phyloP scores from a whole-genome alignment of 2,888 invertebrate species.

The Pilophorus perplexus region DNA sequence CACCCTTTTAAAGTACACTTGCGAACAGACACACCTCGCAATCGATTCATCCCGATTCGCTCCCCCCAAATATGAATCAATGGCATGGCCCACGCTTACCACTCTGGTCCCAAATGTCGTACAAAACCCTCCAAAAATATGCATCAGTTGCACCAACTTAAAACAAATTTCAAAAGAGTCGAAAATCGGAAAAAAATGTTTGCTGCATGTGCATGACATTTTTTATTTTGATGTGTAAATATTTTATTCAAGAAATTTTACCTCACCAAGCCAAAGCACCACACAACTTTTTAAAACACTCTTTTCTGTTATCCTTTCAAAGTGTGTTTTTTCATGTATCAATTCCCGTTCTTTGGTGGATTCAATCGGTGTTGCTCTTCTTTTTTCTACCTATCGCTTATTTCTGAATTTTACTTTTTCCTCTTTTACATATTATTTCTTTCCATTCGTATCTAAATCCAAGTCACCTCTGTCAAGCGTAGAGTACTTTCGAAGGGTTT shows the following conservation, averaged over 20 bases:
- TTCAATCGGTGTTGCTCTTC: neutral
- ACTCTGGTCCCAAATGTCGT: too few species aligned
- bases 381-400: neutral
- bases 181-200: too few species aligned
- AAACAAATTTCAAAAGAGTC: too few species aligned
- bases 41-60: too few species aligned
- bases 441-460: neutral
- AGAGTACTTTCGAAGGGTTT: slow-evolving; percentile 2
- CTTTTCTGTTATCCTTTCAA: neutral
- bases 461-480: slow-evolving; percentile 41
- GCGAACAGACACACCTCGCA: too few species aligned
- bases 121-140: too few species aligned
- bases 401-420: slow-evolving; percentile 6
- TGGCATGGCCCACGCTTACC: too few species aligned
- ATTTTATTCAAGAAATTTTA: neutral
- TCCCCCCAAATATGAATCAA: too few species aligned
- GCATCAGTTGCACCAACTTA: too few species aligned
- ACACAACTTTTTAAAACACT: slow-evolving; percentile 7
- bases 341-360: too few species aligned
- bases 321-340: neutral
- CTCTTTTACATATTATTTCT: neutral
- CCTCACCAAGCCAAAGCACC: slow-evolving; percentile 1
- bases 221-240: slow-evolving; percentile 7
- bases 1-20: too few species aligned
- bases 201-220: slow-evolving; percentile 25